Evolutionary conservation across 2,113 vertebrate species (phyloP).

Genomic region (Thunnus thynnus): DNA sequence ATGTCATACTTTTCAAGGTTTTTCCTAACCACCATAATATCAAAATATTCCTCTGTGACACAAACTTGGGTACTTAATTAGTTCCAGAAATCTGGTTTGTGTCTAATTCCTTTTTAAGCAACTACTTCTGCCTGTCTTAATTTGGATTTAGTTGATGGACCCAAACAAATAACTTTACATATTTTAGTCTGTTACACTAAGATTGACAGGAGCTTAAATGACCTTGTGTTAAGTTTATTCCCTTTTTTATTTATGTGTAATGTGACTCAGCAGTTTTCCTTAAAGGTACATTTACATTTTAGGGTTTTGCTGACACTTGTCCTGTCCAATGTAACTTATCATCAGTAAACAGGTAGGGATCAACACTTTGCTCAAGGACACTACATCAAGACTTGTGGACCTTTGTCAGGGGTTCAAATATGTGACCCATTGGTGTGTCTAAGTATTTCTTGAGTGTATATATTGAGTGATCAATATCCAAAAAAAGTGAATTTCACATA

Average conservation of each 20-base stretch:
- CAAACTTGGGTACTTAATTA: slow-evolving; percentile 46
- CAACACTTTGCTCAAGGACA: background rate
- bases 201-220: slow-evolving; percentile 32
- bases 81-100: slow-evolving; percentile 40
- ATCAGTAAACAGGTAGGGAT: too few relatives aligned
- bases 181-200: slow-evolving; percentile 29
- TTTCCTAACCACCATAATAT: background rate
- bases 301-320: background rate
- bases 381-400: background rate
- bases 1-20: background rate
- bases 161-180: slow-evolving; percentile 52
- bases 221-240: background rate
- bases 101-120: slow-evolving; percentile 27
- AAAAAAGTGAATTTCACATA: background rate
- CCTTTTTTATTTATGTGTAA: background rate
- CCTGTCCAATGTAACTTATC: too few relatives aligned
- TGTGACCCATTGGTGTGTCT: background rate
- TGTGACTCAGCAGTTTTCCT: slow-evolving; percentile 6
- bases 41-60: slow-evolving; percentile 12
- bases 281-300: background rate
- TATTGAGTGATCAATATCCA: background rate
- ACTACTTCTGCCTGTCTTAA: slow-evolving; percentile 31
- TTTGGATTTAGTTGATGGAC: slow-evolving; percentile 54
- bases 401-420: background rate
- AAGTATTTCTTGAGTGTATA: too few relatives aligned